Evolutionary conservation across 2,797 vertebrate genomes (phyloP), one percentile per base, ranked within the genome.

Genomic region (Aulostomus chinensis): DNA sequence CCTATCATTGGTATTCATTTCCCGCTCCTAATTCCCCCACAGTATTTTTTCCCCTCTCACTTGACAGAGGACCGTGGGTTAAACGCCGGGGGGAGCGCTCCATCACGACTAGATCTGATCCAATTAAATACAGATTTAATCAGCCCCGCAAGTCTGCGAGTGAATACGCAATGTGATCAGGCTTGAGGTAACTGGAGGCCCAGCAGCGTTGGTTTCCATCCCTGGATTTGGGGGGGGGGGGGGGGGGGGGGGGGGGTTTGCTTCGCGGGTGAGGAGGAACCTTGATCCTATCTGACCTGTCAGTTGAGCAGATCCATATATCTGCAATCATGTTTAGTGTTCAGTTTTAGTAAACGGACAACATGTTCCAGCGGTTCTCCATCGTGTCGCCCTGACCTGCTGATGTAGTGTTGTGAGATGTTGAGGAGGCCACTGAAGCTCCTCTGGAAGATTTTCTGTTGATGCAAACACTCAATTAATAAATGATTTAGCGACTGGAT

Each of bases 111-210:
- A 85, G 78, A 90, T 90, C 88, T 86, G 83, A 89, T 90, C 86
- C 88, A 91, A 91, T 93, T 93, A 91, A 91, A 88, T 90, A 78
- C 79, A 88, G 88, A 92, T 92, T 91, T 91, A 92, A 91, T 91
- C 89, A 90, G 83, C 58, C 73, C 65, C 53, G 12, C 70, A 58
- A n/a, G 82, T 81, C 73, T 37, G 73, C 11, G 49, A 58, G 70
- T 83, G 85, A 86, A 88, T 87, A 79, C 49, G 49, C 73, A 85
- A 88, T 87, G 79, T 54, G 64, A 84, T 85, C 64, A 28, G 66
- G 77, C 55, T 42, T 5, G 11, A 24, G 62, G 67, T 76, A 60
- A 75, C 59, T 16, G 41, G 77, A 63, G 73, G 68, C 73, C 59
- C 35, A 17, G 33, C 56, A 5, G 61, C 10, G 30, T 13, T 42